Percentiles rank a stretch among this genome's conserved stretches.
These are phyloP conservation scores for Pycnomerus fuliginosus DNA, from an alignment of 2,888 invertebrate genomes.

Conservation along the genomic window DNA sequence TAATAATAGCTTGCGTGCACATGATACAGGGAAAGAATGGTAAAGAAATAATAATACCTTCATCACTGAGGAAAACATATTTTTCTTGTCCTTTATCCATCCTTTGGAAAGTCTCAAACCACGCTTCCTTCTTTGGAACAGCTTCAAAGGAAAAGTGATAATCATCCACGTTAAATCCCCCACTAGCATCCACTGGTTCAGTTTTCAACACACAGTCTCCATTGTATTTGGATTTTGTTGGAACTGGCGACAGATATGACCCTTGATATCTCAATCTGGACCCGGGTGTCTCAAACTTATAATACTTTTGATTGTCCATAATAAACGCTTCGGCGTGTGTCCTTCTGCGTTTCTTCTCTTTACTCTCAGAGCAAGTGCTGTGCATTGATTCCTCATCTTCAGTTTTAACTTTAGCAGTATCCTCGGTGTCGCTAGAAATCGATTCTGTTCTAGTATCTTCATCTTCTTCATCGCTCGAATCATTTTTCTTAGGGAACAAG, in stretches of 20 bases:
- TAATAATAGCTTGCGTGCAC: no score
- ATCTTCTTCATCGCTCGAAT: slow-evolving; percentile 51
- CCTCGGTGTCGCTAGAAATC: slow-evolving; percentile 46
- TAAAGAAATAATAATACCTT: slow-evolving; percentile 52
- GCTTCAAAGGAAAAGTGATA: slow-evolving; percentile 75
- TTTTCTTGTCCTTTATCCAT: slow-evolving; percentile 71
- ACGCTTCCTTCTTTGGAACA: slow-evolving; percentile 71
- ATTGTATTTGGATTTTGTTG: slow-evolving; percentile 38
- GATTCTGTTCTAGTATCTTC: slow-evolving; percentile 38
- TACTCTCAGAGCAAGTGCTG: slow-evolving; percentile 40
- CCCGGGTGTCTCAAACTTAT: slow-evolving; percentile 55
- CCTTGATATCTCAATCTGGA: slow-evolving; percentile 54
- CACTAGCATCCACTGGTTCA: slow-evolving; percentile 30
- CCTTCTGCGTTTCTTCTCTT: slow-evolving; percentile 49
- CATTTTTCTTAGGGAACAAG: slow-evolving; percentile 74
- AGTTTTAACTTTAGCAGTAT: slow-evolving; percentile 37
- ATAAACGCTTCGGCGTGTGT: slow-evolving; percentile 61
- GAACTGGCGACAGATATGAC: slow-evolving; percentile 42
- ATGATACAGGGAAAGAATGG: no score
- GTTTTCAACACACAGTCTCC: slow-evolving; percentile 36
- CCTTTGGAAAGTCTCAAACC: slow-evolving; percentile 76
- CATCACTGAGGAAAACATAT: slow-evolving; percentile 59
- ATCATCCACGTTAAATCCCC: slow-evolving; percentile 56
- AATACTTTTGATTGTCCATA: slow-evolving; percentile 61
- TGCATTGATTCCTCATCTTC: slow-evolving; percentile 46